A percentile compares a stretch with the other conserved stretches of the same genome.
phyloP scores from a whole-genome alignment of 2,888 invertebrate genomes.

The Cetonia aurata region DNA sequence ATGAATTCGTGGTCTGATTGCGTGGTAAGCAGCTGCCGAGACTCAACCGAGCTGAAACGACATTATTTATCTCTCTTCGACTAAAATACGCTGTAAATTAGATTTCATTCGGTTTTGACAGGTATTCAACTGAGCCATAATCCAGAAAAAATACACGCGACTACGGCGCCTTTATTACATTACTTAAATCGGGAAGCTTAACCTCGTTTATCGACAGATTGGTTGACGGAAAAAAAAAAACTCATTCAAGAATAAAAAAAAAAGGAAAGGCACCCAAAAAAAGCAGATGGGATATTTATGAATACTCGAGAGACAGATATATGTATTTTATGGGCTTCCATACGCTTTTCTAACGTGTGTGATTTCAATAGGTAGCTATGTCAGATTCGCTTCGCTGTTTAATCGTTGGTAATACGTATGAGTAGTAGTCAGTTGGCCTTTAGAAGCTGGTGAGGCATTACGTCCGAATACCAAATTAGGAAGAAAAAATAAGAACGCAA shows the following conservation, averaged over 20 bases:
- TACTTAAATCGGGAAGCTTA: background rate
- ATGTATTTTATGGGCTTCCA: too few species aligned
- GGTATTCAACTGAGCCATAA: background rate
- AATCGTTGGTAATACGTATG: too few species aligned
- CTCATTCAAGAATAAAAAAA: too few species aligned
- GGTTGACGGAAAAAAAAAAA: too few species aligned
- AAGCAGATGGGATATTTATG: too few species aligned
- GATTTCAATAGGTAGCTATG: too few species aligned
- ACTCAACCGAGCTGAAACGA: background rate
- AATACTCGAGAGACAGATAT: too few species aligned
- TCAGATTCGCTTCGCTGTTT: too few species aligned
- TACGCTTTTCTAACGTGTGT: too few species aligned
- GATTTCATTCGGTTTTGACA: background rate
- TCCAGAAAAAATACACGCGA: background rate
- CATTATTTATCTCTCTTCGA: background rate
- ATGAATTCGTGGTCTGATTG: too few species aligned
- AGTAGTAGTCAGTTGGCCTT: background rate
- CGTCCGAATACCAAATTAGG: background rate
- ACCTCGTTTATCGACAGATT: background rate
- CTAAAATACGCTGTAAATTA: background rate
- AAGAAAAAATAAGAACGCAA: slow-evolving; percentile 3
- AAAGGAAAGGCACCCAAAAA: too few species aligned
- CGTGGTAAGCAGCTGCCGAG: background rate
- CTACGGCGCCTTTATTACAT: background rate
- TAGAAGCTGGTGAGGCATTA: background rate